Percentiles rank a stretch among this genome's conserved stretches.
Conservation (phyloP, 2,113 vertebrate species). For the Willisornis vidua region DNA sequence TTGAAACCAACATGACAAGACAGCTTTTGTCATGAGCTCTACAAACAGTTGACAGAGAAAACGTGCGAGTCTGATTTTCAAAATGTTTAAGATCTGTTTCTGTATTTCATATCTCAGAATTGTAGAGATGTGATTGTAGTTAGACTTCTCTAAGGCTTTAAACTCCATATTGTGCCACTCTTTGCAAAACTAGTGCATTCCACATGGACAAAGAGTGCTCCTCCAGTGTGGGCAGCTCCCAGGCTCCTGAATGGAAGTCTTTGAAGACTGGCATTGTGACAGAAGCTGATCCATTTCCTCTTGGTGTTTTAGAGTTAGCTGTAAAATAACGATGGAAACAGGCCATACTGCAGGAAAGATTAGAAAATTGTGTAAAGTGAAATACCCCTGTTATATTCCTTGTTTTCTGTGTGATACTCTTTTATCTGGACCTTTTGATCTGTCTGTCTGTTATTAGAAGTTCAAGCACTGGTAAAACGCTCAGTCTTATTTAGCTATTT, state of each 20-base stretch:
- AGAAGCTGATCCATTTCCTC: not conserved
- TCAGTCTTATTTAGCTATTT: not conserved
- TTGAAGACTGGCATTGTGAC: not conserved
- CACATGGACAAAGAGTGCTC: not conserved
- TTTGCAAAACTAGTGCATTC: not conserved
- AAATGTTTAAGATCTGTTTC: not conserved
- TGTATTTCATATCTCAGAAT: not conserved
- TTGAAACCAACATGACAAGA: not conserved
- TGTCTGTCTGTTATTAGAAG: not conserved
- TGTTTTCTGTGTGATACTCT: not conserved
- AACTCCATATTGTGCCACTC: not conserved
- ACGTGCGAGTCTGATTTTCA: not conserved
- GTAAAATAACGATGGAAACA: not conserved
- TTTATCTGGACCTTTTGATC: not conserved
- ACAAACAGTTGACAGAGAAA: not conserved
- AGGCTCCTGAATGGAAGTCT: not conserved
- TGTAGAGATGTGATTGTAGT: not conserved
- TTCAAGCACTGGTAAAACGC: not conserved
- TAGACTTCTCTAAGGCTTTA: not conserved
- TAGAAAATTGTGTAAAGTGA: not conserved
- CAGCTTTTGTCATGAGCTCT: not conserved
- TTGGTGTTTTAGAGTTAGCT: not conserved
- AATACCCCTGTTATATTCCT: not conserved
- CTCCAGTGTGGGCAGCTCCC: not conserved
- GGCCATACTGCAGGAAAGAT: not conserved